Evolutionary conservation across 2,888 invertebrate species (phyloP), one percentile per base, ranked within the genome.

Genomic region (Harpalus rubripes): DNA sequence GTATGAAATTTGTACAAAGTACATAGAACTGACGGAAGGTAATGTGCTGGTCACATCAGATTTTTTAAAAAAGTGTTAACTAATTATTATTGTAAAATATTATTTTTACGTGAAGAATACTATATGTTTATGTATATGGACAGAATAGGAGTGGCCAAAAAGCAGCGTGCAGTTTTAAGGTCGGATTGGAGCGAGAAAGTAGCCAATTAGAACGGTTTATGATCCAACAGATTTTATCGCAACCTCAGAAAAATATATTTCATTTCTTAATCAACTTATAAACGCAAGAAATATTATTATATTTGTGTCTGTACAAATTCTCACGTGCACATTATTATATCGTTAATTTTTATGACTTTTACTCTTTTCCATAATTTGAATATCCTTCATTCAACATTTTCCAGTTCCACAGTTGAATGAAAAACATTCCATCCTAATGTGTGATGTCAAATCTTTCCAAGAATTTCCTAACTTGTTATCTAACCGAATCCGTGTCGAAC

Each of bases 391-490:
- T 32, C 32, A 32, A 32, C 32, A 32, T 32, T 32, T 32, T 5
- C 32, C 32, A 32, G 32, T 32, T 32, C n/a, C n/a, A n/a, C n/a
- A n/a, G n/a, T n/a, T 32, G 32, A 32, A 32, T 32, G 32, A 32
- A 32, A 22, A 22, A 22, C 22, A 22, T 32, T 32, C 32, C 32
- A 32, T 32, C 6, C 32, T 52, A 52, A 52, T 52, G 44, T 65
- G 44, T 52, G 44, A 12, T 52, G 12, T 8, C 8, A 4, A 12
- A 52, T 52, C 44, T 59, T 83, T 83, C 83, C 15, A 16, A 83
- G 83, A 83, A 83, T 74, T 68, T 56, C 65, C 58, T 15, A 78
- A 78, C 78, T 78, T 56, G 78, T 74, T 83, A 83, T 83, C 83
- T 74, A 83, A 83, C 41, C 74, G 22, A 22, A 83, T 59, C 61